Base-by-base conservation (phyloP, 1,140 invertebrate genomes). In the Thereuonema tuberculata region DNA sequence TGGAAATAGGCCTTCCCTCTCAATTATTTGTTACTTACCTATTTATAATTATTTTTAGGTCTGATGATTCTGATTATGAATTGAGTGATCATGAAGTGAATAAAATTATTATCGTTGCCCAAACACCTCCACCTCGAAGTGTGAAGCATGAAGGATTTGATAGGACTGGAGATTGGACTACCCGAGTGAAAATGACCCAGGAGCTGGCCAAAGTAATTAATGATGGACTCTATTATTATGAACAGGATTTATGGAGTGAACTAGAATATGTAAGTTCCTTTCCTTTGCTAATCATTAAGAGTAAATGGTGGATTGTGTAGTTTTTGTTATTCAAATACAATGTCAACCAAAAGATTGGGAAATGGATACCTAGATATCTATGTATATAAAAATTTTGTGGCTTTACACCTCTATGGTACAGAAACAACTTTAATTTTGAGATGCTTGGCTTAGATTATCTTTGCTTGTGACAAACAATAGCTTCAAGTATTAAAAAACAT, bases 71-170 rank as follows among this genome's bases (percentile, higher is more conserved):
- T 15, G 89, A 93, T 70, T 76, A 80, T 54, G 93, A 97, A 74
- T 80, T 95, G 60, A 86, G 86, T 63, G 95, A 99, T 75, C 80
- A 84, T 64, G 91, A 97, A 70, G 83, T 98, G 50, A 91, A 93
- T 66, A 93, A 98, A 72, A 79, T 99, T 60, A 77, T 98, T 17
- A 98, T 99, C 66, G 90, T 98, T 21, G 95, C 93, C 1, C 94
- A 97, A 80, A 84, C 80, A 61, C 78, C 74, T 56, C 71, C 65
- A 61, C 55, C 61, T 17, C 43, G 65, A 46, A 63, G 47, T 25
- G 31, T 56, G 24, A 90, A 89, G 70, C 89, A 93, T 68, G 89
- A 93, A 70, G 89, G 89, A 3, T 83, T 90, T 69, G 89, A 93
- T 77, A 80, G 90, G 46, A 90, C 89, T 25, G 87, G 86, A 3